Evolutionary conservation across 2,888 invertebrate genomes (phyloP).

Genomic region (Shargacucullia verbasci): DNA sequence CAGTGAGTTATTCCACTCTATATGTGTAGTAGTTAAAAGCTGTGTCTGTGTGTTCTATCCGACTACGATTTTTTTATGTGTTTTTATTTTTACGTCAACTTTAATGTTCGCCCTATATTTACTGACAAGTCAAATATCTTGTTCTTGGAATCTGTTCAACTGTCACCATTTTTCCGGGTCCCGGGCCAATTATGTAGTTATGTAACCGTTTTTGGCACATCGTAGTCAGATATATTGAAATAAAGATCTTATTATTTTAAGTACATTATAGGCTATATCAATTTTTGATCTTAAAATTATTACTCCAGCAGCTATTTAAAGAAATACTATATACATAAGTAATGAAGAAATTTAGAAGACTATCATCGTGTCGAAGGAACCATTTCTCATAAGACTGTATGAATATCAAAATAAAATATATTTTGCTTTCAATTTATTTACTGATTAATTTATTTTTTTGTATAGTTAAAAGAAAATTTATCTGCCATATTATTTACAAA

Average conservation of each 20-base stretch:
- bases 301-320: conserved; percentile 17
- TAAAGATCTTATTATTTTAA: background rate
- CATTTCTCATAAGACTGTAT: conserved; percentile 12
- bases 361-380: conserved; percentile 15
- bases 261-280: too few relatives aligned
- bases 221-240: background rate
- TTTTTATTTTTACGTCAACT: too few relatives aligned
- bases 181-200: background rate
- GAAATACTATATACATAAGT: conserved; percentile 3
- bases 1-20: conserved; percentile 20
- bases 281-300: conserved; percentile 10
- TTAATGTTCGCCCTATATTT: too few relatives aligned
- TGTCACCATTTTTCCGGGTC: background rate
- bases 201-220: conserved; percentile 1
- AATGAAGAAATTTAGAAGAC: conserved; percentile 4
- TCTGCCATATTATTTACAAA: conserved; percentile 52
- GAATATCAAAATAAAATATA: conserved; percentile 34
- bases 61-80: background rate
- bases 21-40: conserved; percentile 5
- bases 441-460: conserved; percentile 5
- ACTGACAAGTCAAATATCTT: conserved; percentile 2
- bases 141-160: background rate
- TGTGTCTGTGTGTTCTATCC: background rate
- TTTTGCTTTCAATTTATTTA: conserved; percentile 14
- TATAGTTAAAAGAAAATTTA: conserved; percentile 19